Evolutionary conservation across 2,797 vertebrate species (phyloP), one percentile per base, ranked within the genome.

Genomic region (Chelon labrosus): DNA sequence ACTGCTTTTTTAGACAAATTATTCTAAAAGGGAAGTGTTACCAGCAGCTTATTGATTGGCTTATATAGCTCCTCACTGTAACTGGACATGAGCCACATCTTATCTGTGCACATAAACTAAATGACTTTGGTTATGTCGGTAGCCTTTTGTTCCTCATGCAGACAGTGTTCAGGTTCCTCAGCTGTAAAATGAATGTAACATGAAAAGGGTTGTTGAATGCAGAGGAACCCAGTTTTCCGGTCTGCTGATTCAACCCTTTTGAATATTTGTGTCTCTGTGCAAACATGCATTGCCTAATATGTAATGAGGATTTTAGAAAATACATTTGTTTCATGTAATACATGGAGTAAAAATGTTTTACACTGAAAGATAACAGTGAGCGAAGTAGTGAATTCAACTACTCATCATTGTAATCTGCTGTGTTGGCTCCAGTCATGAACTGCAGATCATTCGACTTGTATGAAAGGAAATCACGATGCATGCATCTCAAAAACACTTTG

Each of bases 91-190:
- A 38, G 27, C 41, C n/a, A 19, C 37, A 37, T 63, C 53, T 66
- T 75, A 79, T 72, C 75, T 55, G 16, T 19, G 53, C 25, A 75
- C 62, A 56, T 70, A 49, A 82, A 60, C 10, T 16, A 10, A 80
- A 83, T 49, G 50, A 57, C 49, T 57, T 62, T 1, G 0, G 58
- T 54, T 41, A 22, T 58, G 54, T 57, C 16, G 70, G 35, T 35
- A 44, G 31, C 19, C 31, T 55, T 85, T 74, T 58, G 55, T 68
- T 79, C 60, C 70, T 62, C 54, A 10, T 76, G 27, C 35, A 14
- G 39, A 69, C 44, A 47, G 13, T 14, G 13, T 31, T 58, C 38
- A 41, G 16, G 41, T 76, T 81, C 51, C 22, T 70, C 47, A 57
- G 49, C 38, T 59, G 47, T 53, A 46, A 56, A 54, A 22, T 3